Evolutionary conservation across 2,888 invertebrate genomes (phyloP).

Genomic region (Nemurella pictetii): DNA sequence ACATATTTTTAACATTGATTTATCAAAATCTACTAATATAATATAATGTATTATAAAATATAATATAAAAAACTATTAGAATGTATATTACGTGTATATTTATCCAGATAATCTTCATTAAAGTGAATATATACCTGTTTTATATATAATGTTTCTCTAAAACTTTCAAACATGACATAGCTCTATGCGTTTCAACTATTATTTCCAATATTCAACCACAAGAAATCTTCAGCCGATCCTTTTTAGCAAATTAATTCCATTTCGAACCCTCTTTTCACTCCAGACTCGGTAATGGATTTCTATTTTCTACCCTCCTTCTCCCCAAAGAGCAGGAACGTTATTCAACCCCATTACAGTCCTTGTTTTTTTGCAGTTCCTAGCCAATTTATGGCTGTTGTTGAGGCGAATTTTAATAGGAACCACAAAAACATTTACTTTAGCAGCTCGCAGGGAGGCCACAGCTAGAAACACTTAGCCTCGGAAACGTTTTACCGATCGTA

Average conservation of each 20-base stretch:
- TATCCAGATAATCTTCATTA: constrained; percentile 27
- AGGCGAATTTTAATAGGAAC: background rate
- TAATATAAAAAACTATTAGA: background rate
- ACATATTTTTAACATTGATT: constrained; percentile 11
- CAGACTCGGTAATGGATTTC: too few species aligned
- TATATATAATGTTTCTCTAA: background rate
- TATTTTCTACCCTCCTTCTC: too few species aligned
- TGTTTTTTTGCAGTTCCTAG: background rate
- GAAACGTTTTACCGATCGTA: too few species aligned
- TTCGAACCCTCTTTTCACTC: too few species aligned
- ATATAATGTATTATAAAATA: background rate
- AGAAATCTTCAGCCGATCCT: too few species aligned
- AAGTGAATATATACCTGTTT: constrained; percentile 35
- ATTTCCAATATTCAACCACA: too few species aligned
- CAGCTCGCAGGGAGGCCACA: background rate
- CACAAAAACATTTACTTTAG: background rate
- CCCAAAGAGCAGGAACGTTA: background rate
- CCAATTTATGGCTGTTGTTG: background rate
- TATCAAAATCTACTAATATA: constrained; percentile 9
- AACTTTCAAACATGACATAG: too few species aligned
- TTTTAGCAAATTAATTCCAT: too few species aligned
- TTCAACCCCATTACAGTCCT: background rate
- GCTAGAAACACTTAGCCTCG: too few species aligned
- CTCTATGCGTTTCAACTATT: too few species aligned
- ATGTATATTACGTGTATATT: constrained; percentile 25